phyloP scores from a whole-genome alignment of 1,140 invertebrate species.

The Dendroctonus valens region DNA sequence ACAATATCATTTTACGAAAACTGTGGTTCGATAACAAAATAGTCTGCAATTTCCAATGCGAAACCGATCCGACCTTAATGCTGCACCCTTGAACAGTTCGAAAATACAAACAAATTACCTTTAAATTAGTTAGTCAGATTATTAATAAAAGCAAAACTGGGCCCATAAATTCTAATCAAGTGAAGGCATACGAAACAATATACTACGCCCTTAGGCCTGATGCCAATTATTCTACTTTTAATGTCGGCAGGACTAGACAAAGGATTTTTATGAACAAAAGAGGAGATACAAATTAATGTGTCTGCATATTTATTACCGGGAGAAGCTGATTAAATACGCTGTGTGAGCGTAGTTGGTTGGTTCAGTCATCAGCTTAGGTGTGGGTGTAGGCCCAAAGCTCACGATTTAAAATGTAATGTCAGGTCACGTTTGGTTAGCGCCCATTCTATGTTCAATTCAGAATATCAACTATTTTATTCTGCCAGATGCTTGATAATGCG shows the following conservation, averaged over 20 bases:
- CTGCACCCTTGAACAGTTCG: not conserved
- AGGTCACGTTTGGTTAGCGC: no score
- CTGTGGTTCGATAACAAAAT: not conserved
- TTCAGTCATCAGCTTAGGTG: no score
- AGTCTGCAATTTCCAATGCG: not conserved
- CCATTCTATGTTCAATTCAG: no score
- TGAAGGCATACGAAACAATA: constrained; percentile 28
- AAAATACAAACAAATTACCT: constrained; percentile 14
- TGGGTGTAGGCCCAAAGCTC: not conserved
- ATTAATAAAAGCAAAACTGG: constrained; percentile 35
- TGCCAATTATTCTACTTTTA: constrained; percentile 41
- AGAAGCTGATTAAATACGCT: constrained; percentile 5
- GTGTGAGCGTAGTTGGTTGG: constrained; percentile 2
- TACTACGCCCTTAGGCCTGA: constrained; percentile 23
- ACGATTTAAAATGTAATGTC: not conserved
- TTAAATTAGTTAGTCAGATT: constrained; percentile 16
- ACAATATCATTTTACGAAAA: no score
- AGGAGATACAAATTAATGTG: constrained; percentile 19
- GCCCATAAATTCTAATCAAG: constrained; percentile 41
- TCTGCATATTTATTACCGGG: constrained; percentile 21
- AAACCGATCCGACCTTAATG: not conserved
- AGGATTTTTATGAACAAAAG: constrained; percentile 28
- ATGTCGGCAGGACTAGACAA: constrained; percentile 31
- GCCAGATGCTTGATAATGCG: no score
- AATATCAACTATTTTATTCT: no score